These are phyloP conservation scores for Geodia barretti DNA, from an alignment of 37 sponge, comb jelly and placozoan species.

Conservation along the genomic window DNA sequence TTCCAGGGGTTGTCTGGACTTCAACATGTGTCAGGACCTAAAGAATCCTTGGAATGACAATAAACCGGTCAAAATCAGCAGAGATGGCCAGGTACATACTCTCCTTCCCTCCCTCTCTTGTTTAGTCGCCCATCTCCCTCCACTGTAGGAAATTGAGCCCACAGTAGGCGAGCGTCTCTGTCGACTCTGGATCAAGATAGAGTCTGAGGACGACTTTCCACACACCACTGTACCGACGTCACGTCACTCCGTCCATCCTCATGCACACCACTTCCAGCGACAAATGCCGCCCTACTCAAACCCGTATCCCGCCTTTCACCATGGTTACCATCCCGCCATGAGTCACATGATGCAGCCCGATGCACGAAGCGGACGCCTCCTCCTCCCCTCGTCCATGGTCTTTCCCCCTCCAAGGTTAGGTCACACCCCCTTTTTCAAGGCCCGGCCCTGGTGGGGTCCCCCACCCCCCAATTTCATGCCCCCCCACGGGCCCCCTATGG, in stretches of 20 bases:
- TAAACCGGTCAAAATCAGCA: constrained; percentile 95
- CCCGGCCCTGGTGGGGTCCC: constrained; percentile 28
- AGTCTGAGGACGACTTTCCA: constrained; percentile 15
- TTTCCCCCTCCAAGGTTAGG: constrained; percentile 62
- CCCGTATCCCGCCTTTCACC: constrained; percentile 17
- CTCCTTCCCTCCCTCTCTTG: neutral
- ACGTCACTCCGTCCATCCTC: neutral
- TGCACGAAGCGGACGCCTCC: constrained; percentile 4
- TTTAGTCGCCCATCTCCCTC: neutral
- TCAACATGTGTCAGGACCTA: constrained; percentile 74
- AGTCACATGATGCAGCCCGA: neutral
- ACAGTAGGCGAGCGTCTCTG: constrained; percentile 86
- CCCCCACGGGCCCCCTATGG: neutral
- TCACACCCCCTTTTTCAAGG: neutral
- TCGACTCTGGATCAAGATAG: constrained; percentile 65
- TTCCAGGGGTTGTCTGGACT: constrained; percentile 78
- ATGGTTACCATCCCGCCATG: constrained; percentile 28
- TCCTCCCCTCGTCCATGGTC: constrained; percentile 18
- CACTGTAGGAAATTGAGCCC: constrained; percentile 82
- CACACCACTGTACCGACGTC: neutral
- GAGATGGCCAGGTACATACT: constrained; percentile 89
- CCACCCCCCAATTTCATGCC: constrained; percentile 1
- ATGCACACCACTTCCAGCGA: constrained; percentile 12
- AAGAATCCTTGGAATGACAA: constrained; percentile 98
- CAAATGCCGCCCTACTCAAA: constrained; percentile 12